Evolutionary conservation across 2,888 invertebrate species (phyloP).

Genomic region (Scaptomyza tumidula): DNA sequence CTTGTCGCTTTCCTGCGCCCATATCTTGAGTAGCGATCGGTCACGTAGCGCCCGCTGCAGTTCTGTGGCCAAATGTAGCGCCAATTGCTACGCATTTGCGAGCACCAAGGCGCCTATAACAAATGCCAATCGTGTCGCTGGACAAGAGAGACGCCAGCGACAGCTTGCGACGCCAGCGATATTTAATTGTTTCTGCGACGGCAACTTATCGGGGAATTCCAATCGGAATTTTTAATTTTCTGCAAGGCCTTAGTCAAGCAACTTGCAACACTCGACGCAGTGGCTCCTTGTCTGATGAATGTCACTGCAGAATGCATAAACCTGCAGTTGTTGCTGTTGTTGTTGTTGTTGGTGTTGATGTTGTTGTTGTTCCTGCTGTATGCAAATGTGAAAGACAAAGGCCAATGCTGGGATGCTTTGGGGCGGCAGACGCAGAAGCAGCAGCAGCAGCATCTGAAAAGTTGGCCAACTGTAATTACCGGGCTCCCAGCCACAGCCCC

Average conservation of each 20-base stretch:
- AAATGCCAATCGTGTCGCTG: constrained; percentile 81
- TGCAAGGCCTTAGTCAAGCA: constrained; percentile 54
- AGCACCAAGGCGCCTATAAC: constrained; percentile 80
- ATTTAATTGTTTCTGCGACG: constrained; percentile 83
- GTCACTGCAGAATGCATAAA: constrained; percentile 68
- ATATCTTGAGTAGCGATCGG: constrained; percentile 72
- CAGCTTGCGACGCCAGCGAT: constrained; percentile 76
- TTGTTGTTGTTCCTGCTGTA: constrained; percentile 44
- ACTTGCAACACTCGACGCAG: constrained; percentile 19
- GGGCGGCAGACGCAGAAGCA: constrained; percentile 40
- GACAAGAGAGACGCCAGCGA: constrained; percentile 19
- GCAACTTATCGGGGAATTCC: constrained; percentile 81
- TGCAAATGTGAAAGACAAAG: constrained; percentile 72
- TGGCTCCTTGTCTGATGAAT: constrained; percentile 77
- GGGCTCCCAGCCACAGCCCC: constrained; percentile 22
- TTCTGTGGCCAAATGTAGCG: constrained; percentile 81
- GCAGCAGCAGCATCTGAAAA: constrained; percentile 71
- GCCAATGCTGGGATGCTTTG: constrained; percentile 39
- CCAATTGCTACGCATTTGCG: constrained; percentile 79
- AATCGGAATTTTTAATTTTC: constrained; percentile 83
- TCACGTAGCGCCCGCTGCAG: constrained; percentile 72
- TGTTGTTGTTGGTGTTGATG: constrained; percentile 10
- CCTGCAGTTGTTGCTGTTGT: constrained; percentile 15
- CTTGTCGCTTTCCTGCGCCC: constrained; percentile 66
- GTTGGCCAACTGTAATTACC: constrained; percentile 81